Base-by-base conservation (phyloP, 2,888 invertebrate genomes). In the Melinaea marsaeus region DNA sequence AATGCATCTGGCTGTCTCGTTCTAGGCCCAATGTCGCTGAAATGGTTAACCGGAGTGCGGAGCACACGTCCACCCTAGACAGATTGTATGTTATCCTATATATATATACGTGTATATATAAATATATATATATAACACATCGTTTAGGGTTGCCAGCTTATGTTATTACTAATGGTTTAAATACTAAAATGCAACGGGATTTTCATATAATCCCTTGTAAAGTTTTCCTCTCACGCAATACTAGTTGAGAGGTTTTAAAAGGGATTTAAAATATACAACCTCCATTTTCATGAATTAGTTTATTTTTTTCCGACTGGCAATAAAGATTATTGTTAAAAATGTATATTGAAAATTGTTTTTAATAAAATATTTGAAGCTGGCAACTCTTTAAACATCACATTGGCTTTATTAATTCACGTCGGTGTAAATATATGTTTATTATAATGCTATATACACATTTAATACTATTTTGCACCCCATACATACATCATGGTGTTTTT, bases 1-100 rank as follows among this genome's bases (percentile, higher is more conserved):
- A 78, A 70, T 83, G 76, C 76, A 83, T 13, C 76, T 79, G 71
- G 78, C 61, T 85, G 79, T 88, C 85, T 88, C 80, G 75, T 90
- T 90, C 84, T 89, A 90, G 90, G 88, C 90, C 90, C 77, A 88
- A 84, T 75, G 90, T 88, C 83, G 89, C 88, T 74, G 90, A 90
- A 81, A 86, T 90, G 88, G 86, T 88, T 79, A 90, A 84, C 88
- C 87, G 90, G 85, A 86, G 83, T 84, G 86, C 87, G 69, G 90
- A 90, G 80, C 88, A 90, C 84, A 87, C 89, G 74, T 88, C 90
- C 76, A 90, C 88, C 74, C 87, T 90, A 81, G 90, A 90, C 89
- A 77, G 90, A 90, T 87, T 90, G 90, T 90, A 90, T 79, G 90
- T 90, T 88, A 82, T 79, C 74, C 76, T 66, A 71, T 73, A 67